Conservation (phyloP, 30 jellyfish, hydroid and myxozoan species). For the Turritopsis dohrnii region DNA sequence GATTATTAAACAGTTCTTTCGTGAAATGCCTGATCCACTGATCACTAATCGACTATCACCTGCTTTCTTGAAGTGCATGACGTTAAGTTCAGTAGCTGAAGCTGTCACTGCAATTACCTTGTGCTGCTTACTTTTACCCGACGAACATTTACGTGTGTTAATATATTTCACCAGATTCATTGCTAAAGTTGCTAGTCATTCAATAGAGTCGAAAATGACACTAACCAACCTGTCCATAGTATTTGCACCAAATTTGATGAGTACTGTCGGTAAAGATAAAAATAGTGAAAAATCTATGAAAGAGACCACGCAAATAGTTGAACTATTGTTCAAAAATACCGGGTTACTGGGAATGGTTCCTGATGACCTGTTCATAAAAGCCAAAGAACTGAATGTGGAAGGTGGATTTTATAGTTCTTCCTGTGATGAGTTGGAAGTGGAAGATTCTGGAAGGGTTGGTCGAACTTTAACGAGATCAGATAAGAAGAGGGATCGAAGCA, state of each 20-base stretch:
- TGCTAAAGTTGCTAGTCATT: conserved; percentile 82
- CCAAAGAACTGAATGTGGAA: conserved; percentile 54
- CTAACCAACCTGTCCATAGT: conserved; percentile 82
- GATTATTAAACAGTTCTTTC: conserved; percentile 72
- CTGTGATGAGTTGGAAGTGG: conserved; percentile 89
- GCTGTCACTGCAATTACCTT: conserved; percentile 62
- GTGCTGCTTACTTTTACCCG: conserved; percentile 88
- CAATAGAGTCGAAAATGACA: conserved; percentile 90
- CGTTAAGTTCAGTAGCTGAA: conserved; percentile 54
- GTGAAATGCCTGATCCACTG: conserved; percentile 94
- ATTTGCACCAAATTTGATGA: conserved; percentile 88
- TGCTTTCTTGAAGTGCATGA: conserved; percentile 65
- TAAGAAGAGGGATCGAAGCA: conserved; percentile 68
- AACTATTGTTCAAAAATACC: conserved; percentile 61
- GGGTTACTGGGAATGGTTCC: conserved; percentile 71
- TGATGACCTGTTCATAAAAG: conserved; percentile 60
- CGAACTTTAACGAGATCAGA: conserved; percentile 28
- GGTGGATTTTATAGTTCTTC: conserved; percentile 73
- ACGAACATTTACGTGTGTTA: conserved; percentile 76
- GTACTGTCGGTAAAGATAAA: conserved; percentile 49
- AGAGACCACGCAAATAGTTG: conserved; percentile 87
- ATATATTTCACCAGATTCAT: conserved; percentile 68
- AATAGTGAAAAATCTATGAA: conserved; percentile 75
- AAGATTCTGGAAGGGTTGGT: conserved; percentile 14
- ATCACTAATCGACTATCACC: conserved; percentile 52